Evolutionary conservation across 2,113 vertebrate genomes (phyloP).

Genomic region (Alouatta palliata): DNA sequence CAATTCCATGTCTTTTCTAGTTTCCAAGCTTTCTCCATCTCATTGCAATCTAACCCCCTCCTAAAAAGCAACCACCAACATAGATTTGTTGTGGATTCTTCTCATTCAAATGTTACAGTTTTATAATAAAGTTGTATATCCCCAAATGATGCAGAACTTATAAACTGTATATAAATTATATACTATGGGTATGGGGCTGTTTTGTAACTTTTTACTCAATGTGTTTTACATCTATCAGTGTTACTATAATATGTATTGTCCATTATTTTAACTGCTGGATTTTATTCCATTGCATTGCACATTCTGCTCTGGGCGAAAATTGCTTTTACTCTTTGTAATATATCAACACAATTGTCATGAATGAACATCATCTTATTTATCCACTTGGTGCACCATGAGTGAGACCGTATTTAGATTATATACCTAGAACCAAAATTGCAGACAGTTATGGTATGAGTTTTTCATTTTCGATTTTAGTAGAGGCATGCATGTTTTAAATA

Average conservation of each 20-base stretch:
- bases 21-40: background rate
- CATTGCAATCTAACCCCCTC: accelerated
- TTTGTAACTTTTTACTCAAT: no score
- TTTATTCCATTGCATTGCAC: background rate
- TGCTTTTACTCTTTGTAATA: background rate
- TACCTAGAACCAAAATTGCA: background rate
- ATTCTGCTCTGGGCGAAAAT: background rate
- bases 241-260: accelerated
- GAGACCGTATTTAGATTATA: background rate
- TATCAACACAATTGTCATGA: background rate
- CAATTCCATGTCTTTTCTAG: background rate
- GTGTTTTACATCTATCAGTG: background rate
- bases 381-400: background rate
- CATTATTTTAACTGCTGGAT: background rate
- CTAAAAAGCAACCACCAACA: background rate
- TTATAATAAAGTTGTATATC: background rate
- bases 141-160: background rate
- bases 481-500: background rate
- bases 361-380: background rate
- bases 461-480: background rate
- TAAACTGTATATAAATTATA: background rate
- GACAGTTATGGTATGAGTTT: accelerated
- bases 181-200: accelerated
- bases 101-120: background rate
- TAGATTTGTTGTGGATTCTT: background rate